These are phyloP conservation scores for Neoarius graeffei DNA, from an alignment of 2,113 vertebrate genomes.

Conservation along the genomic window DNA sequence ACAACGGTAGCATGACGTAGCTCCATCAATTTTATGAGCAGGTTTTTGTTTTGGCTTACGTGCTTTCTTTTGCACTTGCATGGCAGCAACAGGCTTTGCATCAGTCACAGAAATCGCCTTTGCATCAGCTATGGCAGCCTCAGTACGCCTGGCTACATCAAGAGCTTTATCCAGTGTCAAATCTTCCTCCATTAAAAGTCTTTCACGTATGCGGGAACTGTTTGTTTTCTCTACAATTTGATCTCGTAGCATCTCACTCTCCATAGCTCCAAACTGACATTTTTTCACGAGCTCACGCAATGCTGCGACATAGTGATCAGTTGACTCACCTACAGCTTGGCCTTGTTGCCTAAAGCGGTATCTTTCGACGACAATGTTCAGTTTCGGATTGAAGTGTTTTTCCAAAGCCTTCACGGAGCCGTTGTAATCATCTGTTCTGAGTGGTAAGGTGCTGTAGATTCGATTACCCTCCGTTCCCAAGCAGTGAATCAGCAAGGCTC, in stretches of 20 bases:
- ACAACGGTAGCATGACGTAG: background rate
- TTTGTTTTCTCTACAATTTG: conserved; percentile 17
- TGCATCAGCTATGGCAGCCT: conserved; percentile 7
- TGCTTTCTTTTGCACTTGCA: background rate
- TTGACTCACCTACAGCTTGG: background rate
- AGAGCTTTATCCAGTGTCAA: background rate
- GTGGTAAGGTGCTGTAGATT: background rate
- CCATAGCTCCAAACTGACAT: background rate
- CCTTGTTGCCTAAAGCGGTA: background rate
- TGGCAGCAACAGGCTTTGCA: background rate
- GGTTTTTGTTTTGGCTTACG: background rate
- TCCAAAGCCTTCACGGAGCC: background rate
- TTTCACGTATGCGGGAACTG: conserved; percentile 17
- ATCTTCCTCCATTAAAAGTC: conserved; percentile 12
- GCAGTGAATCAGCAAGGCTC: conserved; percentile 45
- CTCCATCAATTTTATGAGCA: background rate
- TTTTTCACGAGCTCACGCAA: conserved; percentile 10
- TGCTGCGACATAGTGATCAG: background rate
- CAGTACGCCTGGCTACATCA: background rate
- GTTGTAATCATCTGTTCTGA: too few species aligned
- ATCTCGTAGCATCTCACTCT: conserved; percentile 5
- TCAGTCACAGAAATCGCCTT: background rate
- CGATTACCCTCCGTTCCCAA: conserved; percentile 36
- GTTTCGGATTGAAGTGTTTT: background rate
- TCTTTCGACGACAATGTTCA: too few species aligned